Percentiles rank a stretch among this genome's conserved stretches.
Conservation (phyloP, 2,113 vertebrate genomes). For the Forbesichthys agassizii region DNA sequence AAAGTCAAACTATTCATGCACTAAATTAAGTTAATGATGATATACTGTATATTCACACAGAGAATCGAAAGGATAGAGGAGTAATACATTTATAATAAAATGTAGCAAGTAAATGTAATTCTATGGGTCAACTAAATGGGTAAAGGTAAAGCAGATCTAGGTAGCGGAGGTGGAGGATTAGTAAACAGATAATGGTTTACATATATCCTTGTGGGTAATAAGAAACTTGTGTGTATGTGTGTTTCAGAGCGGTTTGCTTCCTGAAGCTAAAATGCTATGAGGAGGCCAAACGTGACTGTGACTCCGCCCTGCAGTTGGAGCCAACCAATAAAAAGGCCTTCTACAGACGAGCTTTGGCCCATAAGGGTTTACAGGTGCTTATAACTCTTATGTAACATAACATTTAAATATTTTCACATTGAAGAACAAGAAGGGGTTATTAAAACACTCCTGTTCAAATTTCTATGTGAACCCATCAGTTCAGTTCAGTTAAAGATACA, state of each 20-base stretch:
- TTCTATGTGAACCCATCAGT: no score
- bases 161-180: no score
- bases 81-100: neutral
- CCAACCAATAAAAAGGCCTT: constrained; percentile 87
- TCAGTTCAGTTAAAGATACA: no score
- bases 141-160: no score
- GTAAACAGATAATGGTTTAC: no score
- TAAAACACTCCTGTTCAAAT: no score
- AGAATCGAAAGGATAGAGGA: no score
- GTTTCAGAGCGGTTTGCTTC: constrained; percentile 89
- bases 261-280: constrained; percentile 85
- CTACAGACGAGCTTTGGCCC: constrained; percentile 90
- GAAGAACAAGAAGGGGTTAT: neutral
- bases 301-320: constrained; percentile 84
- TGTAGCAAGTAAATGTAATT: neutral
- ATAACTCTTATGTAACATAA: neutral
- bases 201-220: neutral
- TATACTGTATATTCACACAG: no score
- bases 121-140: no score
- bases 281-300: constrained; percentile 91
- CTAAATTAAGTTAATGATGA: no score
- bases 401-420: neutral
- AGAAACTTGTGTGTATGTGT: neutral
- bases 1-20: no score
- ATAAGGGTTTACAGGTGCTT: constrained; percentile 90